Evolutionary conservation across 2,797 vertebrate species (phyloP).

Genomic region (Mus minutoides): DNA sequence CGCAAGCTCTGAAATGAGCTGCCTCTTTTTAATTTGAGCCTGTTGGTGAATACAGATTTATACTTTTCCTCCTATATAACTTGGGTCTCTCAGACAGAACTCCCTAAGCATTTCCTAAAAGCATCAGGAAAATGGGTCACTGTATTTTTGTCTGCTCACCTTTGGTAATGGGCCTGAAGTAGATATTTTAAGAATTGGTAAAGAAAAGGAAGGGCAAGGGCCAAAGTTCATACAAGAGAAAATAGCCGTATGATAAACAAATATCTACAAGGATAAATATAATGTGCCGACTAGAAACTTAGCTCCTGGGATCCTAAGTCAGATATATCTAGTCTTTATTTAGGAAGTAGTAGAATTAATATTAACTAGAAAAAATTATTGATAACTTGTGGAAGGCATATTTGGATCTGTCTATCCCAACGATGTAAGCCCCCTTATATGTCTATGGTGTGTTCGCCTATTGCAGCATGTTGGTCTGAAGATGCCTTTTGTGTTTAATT

Average conservation of each 20-base stretch:
- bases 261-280: background rate
- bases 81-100: background rate
- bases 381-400: background rate
- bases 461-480: background rate
- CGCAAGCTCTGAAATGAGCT: slow-evolving; percentile 33
- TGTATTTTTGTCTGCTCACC: background rate
- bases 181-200: background rate
- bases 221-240: background rate
- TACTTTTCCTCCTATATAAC: background rate
- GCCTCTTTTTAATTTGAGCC: background rate
- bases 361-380: background rate
- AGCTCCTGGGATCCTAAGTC: background rate
- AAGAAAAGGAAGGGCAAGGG: background rate
- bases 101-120: background rate
- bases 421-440: background rate
- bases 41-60: background rate
- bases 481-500: background rate
- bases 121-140: background rate
- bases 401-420: background rate
- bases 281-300: background rate
- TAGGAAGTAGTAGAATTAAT: background rate
- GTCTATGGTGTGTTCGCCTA: background rate
- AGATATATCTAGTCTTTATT: background rate
- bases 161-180: background rate
- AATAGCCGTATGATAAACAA: background rate